Percentiles rank a stretch among this genome's conserved stretches.
These are phyloP conservation scores for Choloepus hoffmanni DNA, from an alignment of 2,113 vertebrate species.

Conservation along the genomic window DNA sequence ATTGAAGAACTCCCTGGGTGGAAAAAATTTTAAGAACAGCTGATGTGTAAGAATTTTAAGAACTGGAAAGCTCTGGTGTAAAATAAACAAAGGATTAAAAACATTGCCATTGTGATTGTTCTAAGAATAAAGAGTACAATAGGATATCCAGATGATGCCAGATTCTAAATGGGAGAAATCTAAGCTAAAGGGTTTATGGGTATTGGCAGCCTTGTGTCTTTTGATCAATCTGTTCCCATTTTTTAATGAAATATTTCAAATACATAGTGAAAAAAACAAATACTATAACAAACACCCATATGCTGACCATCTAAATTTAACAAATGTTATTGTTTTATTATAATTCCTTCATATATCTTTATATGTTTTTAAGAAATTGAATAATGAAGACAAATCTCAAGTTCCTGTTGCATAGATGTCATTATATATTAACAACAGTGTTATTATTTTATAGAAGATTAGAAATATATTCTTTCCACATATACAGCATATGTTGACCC, in stretches of 20 bases:
- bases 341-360: constrained; percentile 13
- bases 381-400: constrained; percentile 11
- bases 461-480: background rate
- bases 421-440: background rate
- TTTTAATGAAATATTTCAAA: constrained; percentile 52
- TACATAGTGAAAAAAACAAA: background rate
- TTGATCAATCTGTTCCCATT: constrained; percentile 22
- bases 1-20: constrained; percentile 1
- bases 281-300: background rate
- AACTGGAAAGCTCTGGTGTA: background rate
- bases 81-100: background rate
- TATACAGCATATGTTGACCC: background rate
- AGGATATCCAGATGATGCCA: constrained; percentile 34
- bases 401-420: background rate
- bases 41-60: constrained; percentile 12
- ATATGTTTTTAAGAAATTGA: constrained; percentile 27
- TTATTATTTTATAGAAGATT: constrained; percentile 10
- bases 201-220: constrained; percentile 1
- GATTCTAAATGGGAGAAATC: constrained; percentile 49
- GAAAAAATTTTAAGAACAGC: constrained; percentile 26
- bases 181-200: background rate
- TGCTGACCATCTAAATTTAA: background rate
- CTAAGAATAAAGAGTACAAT: constrained; percentile 19
- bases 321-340: constrained; percentile 36
- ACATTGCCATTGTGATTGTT: constrained; percentile 30